phyloP scores from a whole-genome alignment of 2,113 vertebrate species.

The Paradoxurus hermaphroditus region DNA sequence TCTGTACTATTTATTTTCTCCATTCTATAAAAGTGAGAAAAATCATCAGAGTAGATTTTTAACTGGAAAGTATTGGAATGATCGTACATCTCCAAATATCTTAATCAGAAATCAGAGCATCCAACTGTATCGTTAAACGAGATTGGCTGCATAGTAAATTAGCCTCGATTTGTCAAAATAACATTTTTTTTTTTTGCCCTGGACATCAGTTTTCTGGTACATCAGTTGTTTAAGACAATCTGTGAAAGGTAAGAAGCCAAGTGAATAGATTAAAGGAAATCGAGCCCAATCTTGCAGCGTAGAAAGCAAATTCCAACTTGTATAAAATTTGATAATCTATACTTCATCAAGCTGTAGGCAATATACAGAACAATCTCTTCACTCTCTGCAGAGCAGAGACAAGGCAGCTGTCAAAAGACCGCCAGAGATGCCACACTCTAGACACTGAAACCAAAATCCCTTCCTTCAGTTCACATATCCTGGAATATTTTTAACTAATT shows the following conservation, averaged over 20 bases:
- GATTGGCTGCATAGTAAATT: background rate
- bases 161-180: background rate
- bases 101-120: background rate
- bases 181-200: background rate
- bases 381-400: background rate
- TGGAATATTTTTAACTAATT: background rate
- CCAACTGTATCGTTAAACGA: background rate
- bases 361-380: background rate
- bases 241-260: background rate
- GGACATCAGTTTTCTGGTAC: background rate
- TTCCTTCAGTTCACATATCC: background rate
- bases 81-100: background rate
- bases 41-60: background rate
- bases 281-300: background rate
- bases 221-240: background rate
- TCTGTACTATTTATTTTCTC: background rate
- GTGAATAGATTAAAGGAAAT: background rate
- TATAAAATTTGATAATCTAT: background rate
- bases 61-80: background rate
- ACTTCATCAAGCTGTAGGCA: background rate
- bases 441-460: constrained; percentile 1
- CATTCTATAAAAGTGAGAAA: background rate
- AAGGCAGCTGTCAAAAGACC: background rate
- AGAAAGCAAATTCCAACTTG: constrained; percentile 13
- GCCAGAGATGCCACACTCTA: background rate